Conservation (phyloP, 2,797 vertebrate genomes). For the Galagoides demidoff region DNA sequence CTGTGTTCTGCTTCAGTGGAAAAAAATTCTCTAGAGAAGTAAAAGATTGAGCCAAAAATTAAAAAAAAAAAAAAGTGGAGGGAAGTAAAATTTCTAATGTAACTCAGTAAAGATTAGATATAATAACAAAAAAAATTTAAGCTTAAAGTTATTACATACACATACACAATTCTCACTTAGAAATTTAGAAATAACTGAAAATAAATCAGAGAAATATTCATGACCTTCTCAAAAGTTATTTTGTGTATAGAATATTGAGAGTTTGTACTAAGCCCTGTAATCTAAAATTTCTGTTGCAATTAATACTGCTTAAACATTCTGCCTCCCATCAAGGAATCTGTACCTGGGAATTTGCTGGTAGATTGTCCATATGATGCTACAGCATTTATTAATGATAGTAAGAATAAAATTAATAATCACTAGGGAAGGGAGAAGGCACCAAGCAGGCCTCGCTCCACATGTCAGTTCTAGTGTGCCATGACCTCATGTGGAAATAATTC, state of each 20-base stretch:
- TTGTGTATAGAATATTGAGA: neutral
- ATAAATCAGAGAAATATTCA: neutral
- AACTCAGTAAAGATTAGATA: neutral
- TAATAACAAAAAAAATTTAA: neutral
- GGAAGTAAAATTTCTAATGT: neutral
- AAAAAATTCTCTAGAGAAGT: constrained; percentile 33
- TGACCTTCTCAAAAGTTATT: constrained; percentile 6
- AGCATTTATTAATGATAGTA: constrained; percentile 20
- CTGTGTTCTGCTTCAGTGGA: constrained; percentile 2
- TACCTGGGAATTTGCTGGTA: neutral
- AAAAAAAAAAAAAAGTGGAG: neutral
- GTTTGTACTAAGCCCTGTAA: neutral
- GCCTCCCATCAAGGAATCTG: neutral
- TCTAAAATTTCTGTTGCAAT: constrained; percentile 25
- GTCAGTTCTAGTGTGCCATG: neutral
- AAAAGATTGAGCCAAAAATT: neutral
- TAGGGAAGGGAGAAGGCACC: neutral
- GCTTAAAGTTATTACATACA: neutral
- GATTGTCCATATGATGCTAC: neutral
- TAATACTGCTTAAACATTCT: constrained; percentile 18
- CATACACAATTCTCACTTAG: neutral
- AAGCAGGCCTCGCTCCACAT: neutral
- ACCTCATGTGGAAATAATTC: neutral
- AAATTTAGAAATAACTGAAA: neutral
- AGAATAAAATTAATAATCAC: neutral